A percentile compares a stretch with the other conserved stretches of the same genome.
These are phyloP conservation scores for Coregonus suidteri DNA, from an alignment of 2,797 vertebrate species.

Conservation along the genomic window DNA sequence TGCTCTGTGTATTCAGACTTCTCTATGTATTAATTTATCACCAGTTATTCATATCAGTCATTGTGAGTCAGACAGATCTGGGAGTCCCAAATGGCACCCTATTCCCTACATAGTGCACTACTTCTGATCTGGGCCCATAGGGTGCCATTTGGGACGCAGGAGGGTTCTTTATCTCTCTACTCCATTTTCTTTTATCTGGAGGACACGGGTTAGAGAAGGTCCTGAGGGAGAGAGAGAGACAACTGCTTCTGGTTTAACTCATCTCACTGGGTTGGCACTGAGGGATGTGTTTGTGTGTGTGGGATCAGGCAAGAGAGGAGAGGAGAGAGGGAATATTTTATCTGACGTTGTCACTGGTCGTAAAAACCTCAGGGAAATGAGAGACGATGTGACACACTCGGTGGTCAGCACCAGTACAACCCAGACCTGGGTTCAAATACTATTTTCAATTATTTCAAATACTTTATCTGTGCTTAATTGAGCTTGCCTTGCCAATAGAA, in stretches of 20 bases:
- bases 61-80: slow-evolving; percentile 60
- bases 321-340: slow-evolving; percentile 71
- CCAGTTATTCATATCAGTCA: slow-evolving; percentile 65
- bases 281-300: slow-evolving; percentile 41
- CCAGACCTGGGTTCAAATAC: neutral
- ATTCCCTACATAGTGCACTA: neutral
- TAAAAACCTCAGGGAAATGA: slow-evolving; percentile 58
- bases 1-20: slow-evolving; percentile 57
- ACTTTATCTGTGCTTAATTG: neutral
- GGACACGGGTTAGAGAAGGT: slow-evolving; percentile 57
- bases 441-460: neutral
- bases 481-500: neutral
- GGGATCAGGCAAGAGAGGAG: neutral
- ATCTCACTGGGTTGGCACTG: slow-evolving; percentile 62
- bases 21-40: slow-evolving; percentile 62
- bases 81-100: slow-evolving; percentile 29
- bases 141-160: neutral
- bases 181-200: slow-evolving; percentile 72
- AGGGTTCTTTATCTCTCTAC: slow-evolving; percentile 42
- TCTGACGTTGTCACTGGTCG: slow-evolving; percentile 72
- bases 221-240: slow-evolving; percentile 69
- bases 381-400: slow-evolving; percentile 63
- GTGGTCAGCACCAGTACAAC: slow-evolving; percentile 62
- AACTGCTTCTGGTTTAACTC: slow-evolving; percentile 73
- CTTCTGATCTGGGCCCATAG: neutral